Conservation (phyloP, 64 coral and sea anemone species). For the Actinia tenebrosa region DNA sequence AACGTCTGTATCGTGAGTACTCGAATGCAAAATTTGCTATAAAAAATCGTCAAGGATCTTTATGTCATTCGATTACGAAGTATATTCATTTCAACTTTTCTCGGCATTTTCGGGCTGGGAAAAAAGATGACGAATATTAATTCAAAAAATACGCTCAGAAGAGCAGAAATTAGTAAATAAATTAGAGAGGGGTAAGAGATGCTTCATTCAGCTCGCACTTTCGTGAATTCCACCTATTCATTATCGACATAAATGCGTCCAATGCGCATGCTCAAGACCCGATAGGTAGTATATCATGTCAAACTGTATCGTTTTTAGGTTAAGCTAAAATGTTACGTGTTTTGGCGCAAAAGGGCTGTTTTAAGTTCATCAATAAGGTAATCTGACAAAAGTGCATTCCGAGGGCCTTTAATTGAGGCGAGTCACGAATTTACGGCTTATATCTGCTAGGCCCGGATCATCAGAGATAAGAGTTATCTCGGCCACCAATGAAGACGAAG, state of each 20-base stretch:
- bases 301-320: not conserved
- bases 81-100: too few species aligned
- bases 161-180: too few species aligned
- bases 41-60: too few species aligned
- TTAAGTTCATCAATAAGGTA: conserved; percentile 3
- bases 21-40: too few species aligned
- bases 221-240: too few species aligned
- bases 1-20: too few species aligned
- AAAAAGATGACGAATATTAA: too few species aligned
- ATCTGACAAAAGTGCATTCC: not conserved
- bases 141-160: too few species aligned
- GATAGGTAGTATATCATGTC: not conserved
- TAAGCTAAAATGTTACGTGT: not conserved
- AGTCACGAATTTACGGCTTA: not conserved
- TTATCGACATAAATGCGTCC: not conserved
- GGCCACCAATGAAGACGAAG: not conserved
- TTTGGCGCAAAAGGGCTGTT: not conserved
- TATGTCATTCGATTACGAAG: too few species aligned
- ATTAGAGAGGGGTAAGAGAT: too few species aligned
- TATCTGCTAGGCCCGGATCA: not conserved
- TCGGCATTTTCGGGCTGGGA: too few species aligned
- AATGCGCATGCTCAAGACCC: not conserved
- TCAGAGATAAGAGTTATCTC: not conserved
- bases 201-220: too few species aligned
- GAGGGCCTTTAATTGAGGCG: not conserved